Base-by-base conservation (phyloP, 2,888 invertebrate genomes). In the Apodemia hepburni region DNA sequence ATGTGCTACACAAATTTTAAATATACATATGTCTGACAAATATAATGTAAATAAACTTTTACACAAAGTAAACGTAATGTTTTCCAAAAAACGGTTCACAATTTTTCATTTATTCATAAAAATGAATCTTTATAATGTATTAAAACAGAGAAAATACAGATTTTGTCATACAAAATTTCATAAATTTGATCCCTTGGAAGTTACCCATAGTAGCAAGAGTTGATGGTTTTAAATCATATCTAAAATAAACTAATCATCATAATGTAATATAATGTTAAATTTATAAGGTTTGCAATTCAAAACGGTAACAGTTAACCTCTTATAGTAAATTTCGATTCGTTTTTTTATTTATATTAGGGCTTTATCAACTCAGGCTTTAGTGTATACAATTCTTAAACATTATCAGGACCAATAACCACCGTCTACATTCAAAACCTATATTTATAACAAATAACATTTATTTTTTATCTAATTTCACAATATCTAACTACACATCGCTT, bases 361-460 rank as follows among this genome's bases (percentile, higher is more conserved):
- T 49, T 18, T 12, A 38, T 38, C 4, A 49, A 18, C 49, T 49
- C 49, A 49, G 49, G 49, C 18, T 49, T 22, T 22, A 51, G 22
- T 22, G 22, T 49, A 18, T 22, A 51, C 7, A 22, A 18, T 58
- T 61, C 58, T 45, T 61, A 57, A 42, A 61, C 45, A 18, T 49
- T 38, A 38, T 57, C 61, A 58, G 61, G 61, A 58, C 42, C 61
- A 61, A 42, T 18, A 58, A 61, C 58, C 61, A 51, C 58, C 49
- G 54, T 61, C 61, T 65, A 62, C 64, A 57, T 61, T 61, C 59
- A 65, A 65, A 64, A 51, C 67, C 63, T 63, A 66, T 66, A 65
- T 66, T 62, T 64, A 64, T 82, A 87, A 89, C 87, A 87, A 85
- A 75, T 82, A 89, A 87, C 87, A 88, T 85, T 84, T 80, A 77